phyloP scores from a whole-genome alignment of 2,888 invertebrate species.

The Ctena decussata region DNA sequence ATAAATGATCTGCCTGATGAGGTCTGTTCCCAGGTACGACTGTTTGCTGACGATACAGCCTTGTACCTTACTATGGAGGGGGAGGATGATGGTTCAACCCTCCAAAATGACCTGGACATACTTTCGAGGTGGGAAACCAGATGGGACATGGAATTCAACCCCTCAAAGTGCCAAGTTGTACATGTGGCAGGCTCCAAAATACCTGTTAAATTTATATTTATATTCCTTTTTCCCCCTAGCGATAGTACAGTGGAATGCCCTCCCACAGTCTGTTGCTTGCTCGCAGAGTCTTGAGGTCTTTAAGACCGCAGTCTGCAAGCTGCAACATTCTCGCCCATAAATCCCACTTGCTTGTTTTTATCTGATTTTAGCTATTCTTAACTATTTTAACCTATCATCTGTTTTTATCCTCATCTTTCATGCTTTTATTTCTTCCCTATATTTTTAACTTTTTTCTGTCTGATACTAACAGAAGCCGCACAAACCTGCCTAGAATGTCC shows the following conservation, averaged over 20 bases:
- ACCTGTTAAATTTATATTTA: background rate
- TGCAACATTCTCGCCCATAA: background rate
- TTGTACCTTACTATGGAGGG: background rate
- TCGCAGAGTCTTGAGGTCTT: background rate
- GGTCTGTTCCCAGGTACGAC: background rate
- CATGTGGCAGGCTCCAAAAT: too few species aligned
- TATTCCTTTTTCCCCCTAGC: conserved; percentile 1
- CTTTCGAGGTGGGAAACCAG: too few species aligned
- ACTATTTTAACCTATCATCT: too few species aligned
- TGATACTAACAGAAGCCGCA: too few species aligned
- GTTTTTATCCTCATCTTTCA: too few species aligned
- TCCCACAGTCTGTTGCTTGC: background rate
- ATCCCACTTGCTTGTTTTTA: too few species aligned
- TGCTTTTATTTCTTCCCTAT: too few species aligned
- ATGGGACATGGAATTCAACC: too few species aligned
- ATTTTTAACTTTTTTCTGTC: too few species aligned
- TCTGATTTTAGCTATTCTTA: too few species aligned
- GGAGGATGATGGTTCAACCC: background rate
- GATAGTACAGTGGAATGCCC: background rate
- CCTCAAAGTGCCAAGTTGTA: background rate
- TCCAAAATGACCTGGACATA: background rate
- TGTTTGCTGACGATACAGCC: conserved; percentile 2
- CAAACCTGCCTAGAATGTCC: too few species aligned
- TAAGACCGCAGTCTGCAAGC: background rate
- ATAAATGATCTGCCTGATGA: conserved; percentile 16